These are phyloP conservation scores for Drosophila prolongata DNA, from an alignment of 2,888 invertebrate genomes.

Conservation along the genomic window DNA sequence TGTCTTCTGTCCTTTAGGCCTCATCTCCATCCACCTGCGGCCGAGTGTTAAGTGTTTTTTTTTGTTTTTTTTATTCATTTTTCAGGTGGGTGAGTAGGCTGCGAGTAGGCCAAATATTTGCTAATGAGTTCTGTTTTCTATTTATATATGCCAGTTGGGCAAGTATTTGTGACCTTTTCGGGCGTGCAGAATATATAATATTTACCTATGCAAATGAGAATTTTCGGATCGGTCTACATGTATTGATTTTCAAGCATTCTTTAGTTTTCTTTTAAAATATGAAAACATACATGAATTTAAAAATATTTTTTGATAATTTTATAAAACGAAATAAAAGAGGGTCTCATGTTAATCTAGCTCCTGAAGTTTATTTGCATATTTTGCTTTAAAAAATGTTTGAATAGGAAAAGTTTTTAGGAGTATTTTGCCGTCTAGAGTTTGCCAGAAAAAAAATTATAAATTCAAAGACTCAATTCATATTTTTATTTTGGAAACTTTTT, in stretches of 20 bases:
- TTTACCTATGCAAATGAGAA: slow-evolving; percentile 57
- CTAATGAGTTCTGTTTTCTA: slow-evolving; percentile 71
- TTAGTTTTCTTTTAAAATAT: neutral
- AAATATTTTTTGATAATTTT: too few relatives aligned
- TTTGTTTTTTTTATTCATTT: slow-evolving; percentile 2
- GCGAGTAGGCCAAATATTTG: slow-evolving; percentile 66
- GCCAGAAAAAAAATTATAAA: too few relatives aligned
- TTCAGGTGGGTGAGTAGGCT: slow-evolving; percentile 22
- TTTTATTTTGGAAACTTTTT: too few relatives aligned
- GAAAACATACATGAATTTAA: too few relatives aligned
- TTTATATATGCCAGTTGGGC: slow-evolving; percentile 37
- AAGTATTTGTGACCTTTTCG: slow-evolving; percentile 51
- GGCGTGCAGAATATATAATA: slow-evolving; percentile 26
- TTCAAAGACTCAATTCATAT: too few relatives aligned
- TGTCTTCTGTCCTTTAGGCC: slow-evolving; percentile 10
- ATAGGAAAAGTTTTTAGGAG: too few relatives aligned
- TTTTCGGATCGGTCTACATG: slow-evolving; percentile 24
- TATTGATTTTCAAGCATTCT: slow-evolving; percentile 27
- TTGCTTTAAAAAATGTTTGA: too few relatives aligned
- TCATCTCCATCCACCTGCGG: slow-evolving; percentile 52
- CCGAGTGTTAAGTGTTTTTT: slow-evolving; percentile 68
- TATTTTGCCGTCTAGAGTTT: too few relatives aligned
- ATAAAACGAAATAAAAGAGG: too few relatives aligned
- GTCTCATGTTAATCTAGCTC: too few relatives aligned
- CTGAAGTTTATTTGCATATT: too few relatives aligned